Evolutionary conservation across 2,113 vertebrate genomes (phyloP).

Genomic region (Oncorhynchus nerka): DNA sequence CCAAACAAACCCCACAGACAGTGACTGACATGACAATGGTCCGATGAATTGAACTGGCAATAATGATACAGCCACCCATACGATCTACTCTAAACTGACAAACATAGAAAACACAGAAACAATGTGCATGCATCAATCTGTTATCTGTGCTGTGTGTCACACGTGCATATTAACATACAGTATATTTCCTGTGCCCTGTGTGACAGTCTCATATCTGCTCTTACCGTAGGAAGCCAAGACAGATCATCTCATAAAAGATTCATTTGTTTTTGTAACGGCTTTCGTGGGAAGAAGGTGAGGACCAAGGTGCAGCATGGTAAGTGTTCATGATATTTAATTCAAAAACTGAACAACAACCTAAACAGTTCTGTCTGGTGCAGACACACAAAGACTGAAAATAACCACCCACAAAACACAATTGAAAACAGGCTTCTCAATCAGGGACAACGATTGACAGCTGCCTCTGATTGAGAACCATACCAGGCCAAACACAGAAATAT

Average conservation of each 20-base stretch:
- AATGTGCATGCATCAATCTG: not conserved
- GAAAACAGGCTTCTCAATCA: too few relatives aligned
- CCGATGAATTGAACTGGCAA: not conserved
- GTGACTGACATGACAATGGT: not conserved
- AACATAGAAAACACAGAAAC: not conserved
- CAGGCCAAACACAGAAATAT: too few relatives aligned
- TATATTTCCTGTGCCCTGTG: not conserved
- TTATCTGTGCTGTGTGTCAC: not conserved
- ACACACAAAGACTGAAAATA: too few relatives aligned
- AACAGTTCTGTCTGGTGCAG: too few relatives aligned
- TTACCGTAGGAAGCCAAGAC: constrained; percentile 28
- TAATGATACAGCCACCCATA: not conserved
- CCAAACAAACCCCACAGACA: not conserved
- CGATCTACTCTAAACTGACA: not conserved
- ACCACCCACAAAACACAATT: too few relatives aligned
- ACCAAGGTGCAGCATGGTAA: too few relatives aligned
- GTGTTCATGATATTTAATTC: too few relatives aligned
- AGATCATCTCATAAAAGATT: constrained; percentile 64
- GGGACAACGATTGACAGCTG: too few relatives aligned
- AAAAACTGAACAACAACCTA: too few relatives aligned
- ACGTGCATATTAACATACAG: not conserved
- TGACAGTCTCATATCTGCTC: not conserved
- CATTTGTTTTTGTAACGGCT: constrained; percentile 36
- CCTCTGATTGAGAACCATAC: too few relatives aligned
- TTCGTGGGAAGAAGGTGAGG: too few relatives aligned